Conservation (phyloP, 2,888 invertebrate genomes). For the Eupithecia dodoneata region DNA sequence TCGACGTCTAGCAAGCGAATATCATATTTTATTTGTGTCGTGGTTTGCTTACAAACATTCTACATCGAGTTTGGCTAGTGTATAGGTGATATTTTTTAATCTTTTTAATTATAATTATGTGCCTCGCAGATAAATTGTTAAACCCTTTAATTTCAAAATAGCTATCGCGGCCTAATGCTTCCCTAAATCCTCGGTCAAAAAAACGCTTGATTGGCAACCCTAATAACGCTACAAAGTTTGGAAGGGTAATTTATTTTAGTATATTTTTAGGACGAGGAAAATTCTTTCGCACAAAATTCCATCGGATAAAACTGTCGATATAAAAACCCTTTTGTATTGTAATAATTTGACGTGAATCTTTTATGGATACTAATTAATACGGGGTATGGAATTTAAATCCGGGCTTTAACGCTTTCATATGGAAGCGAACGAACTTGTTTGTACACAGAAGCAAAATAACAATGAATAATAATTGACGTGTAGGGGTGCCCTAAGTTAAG, state of each 20-base stretch:
- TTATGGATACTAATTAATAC: constrained; percentile 15
- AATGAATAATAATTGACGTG: neutral
- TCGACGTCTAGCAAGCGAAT: too few species aligned
- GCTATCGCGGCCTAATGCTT: neutral
- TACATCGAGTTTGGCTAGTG: too few species aligned
- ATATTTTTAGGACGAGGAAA: constrained; percentile 51
- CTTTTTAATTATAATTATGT: too few species aligned
- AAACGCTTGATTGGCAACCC: constrained; percentile 32
- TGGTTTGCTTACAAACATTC: too few species aligned
- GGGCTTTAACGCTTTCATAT: neutral
- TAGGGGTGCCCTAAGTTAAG: neutral
- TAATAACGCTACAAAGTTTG: constrained; percentile 32
- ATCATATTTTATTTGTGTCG: too few species aligned
- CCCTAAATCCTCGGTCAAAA: constrained; percentile 16
- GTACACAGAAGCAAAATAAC: neutral
- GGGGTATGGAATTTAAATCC: neutral
- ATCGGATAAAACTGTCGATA: constrained; percentile 24
- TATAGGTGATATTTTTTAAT: too few species aligned
- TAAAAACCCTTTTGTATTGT: constrained; percentile 26
- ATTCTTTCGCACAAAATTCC: constrained; percentile 34
- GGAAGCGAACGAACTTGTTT: neutral
- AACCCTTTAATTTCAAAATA: neutral
- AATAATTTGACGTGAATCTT: constrained; percentile 11
- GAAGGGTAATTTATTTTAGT: constrained; percentile 35
- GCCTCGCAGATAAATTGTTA: neutral